phyloP scores from a whole-genome alignment of 2,888 invertebrate species.

The Eremobia ochroleuca region DNA sequence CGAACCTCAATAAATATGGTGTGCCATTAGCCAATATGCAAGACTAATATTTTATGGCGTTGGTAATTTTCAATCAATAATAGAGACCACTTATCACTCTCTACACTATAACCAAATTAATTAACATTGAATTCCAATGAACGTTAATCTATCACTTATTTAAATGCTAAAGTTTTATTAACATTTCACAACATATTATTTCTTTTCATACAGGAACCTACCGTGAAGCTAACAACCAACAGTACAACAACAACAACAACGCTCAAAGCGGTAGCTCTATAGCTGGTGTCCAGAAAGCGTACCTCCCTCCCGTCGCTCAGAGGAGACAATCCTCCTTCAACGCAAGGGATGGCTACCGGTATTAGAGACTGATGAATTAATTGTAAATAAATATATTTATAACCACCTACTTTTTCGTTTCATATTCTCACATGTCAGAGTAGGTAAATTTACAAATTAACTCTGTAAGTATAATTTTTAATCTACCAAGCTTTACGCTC shows the following conservation, averaged over 20 bases:
- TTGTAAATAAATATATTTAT: conserved; percentile 56
- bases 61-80: neutral
- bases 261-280: conserved; percentile 38
- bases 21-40: neutral
- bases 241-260: conserved; percentile 58
- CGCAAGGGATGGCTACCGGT: conserved; percentile 77
- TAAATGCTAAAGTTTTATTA: too few species aligned
- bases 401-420: conserved; percentile 3
- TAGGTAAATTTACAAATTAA: neutral
- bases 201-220: conserved; percentile 78
- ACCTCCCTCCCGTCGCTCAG: conserved; percentile 75
- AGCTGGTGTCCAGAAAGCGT: conserved; percentile 43
- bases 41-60: neutral
- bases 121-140: neutral
- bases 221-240: conserved; percentile 74
- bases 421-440: neutral
- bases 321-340: conserved; percentile 71
- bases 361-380: conserved; percentile 61
- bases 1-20: neutral
- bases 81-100: neutral
- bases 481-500: neutral
- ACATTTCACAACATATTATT: neutral
- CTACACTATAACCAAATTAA: neutral
- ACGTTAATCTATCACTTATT: neutral
- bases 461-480: neutral